Evolutionary conservation across 2,888 invertebrate genomes (phyloP).

Genomic region (Eupithecia exiguata): DNA sequence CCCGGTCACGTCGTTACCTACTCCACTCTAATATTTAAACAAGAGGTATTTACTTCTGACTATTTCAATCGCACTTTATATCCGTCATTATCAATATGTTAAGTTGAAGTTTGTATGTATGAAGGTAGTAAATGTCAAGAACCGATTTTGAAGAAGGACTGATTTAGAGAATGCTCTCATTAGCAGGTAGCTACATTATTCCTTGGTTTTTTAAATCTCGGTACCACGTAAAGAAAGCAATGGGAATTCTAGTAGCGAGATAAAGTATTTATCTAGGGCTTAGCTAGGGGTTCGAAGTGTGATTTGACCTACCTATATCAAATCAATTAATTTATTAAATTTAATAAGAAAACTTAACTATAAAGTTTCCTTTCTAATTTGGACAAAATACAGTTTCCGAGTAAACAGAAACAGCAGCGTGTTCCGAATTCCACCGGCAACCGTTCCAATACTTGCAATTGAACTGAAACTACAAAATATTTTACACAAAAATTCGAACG

Average conservation of each 20-base stretch:
- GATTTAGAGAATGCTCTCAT: no score
- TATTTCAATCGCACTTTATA: background rate
- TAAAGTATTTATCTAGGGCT: background rate
- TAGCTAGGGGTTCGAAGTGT: no score
- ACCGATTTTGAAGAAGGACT: no score
- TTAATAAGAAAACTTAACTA: background rate
- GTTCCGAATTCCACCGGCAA: background rate
- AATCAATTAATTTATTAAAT: background rate
- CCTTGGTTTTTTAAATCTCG: no score
- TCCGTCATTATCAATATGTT: background rate
- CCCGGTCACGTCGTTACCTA: background rate
- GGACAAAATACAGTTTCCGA: background rate
- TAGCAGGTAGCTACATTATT: no score
- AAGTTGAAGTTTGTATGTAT: background rate
- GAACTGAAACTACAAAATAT: constrained; percentile 18
- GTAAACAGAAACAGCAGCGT: background rate
- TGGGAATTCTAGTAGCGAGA: background rate
- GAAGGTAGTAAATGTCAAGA: no score
- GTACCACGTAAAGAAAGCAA: background rate
- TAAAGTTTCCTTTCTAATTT: background rate
- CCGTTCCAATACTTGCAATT: background rate
- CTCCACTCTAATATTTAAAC: background rate
- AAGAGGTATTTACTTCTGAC: background rate
- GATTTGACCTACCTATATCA: no score
- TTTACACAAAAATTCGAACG: constrained; percentile 11